phyloP scores from a whole-genome alignment of 2,113 vertebrate species.

The Cyphomyrus plagiostoma region DNA sequence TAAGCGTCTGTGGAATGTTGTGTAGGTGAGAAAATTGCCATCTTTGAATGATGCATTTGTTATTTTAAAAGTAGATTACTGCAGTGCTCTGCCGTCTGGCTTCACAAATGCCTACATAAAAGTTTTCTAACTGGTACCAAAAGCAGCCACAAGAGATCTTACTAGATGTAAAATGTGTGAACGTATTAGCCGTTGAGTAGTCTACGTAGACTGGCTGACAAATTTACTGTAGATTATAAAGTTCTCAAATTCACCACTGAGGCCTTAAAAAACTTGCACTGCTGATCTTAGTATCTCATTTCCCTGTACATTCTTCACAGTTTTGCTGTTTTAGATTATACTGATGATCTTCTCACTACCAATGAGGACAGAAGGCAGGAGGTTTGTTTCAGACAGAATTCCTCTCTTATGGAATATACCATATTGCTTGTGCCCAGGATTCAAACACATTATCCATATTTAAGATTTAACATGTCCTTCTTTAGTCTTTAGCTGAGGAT shows the following conservation, averaged over 20 bases:
- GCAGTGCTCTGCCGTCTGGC: not conserved
- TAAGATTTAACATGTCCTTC: too few relatives aligned
- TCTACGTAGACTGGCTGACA: not conserved
- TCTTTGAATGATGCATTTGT: not conserved
- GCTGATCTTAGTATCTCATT: not conserved
- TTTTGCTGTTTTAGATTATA: not conserved
- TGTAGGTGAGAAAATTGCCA: not conserved
- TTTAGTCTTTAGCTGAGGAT: too few relatives aligned
- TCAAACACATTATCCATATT: not conserved
- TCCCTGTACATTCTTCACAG: not conserved
- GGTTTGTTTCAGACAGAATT: not conserved
- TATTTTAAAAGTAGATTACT: not conserved
- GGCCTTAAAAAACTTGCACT: not conserved
- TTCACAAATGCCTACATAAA: not conserved
- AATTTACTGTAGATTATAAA: not conserved
- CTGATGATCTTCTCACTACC: not conserved
- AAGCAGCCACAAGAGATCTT: not conserved
- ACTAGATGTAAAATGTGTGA: not conserved
- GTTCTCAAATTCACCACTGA: not conserved
- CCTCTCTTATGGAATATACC: not conserved
- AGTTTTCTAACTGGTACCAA: not conserved
- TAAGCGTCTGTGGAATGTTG: not conserved
- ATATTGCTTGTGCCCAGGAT: not conserved
- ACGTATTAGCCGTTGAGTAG: not conserved
- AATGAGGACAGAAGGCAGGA: not conserved